Conservation (phyloP, 2,888 invertebrate species). For the Apodemia hepburni region DNA sequence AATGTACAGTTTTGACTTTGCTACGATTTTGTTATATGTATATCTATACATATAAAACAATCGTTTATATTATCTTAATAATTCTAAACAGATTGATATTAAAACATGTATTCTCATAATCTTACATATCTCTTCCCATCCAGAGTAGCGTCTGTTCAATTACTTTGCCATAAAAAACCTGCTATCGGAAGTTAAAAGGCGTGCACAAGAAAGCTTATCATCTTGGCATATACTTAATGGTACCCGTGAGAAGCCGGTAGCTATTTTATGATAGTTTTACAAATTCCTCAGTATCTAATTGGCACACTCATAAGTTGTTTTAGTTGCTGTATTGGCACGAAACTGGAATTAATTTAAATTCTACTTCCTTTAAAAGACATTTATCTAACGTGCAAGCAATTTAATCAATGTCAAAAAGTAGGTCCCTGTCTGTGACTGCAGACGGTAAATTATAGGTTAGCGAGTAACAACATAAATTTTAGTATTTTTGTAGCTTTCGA, state of each 20-base stretch:
- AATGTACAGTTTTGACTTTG: too few relatives aligned
- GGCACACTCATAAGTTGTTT: not conserved
- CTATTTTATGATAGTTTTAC: slow-evolving; percentile 8
- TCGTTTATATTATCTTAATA: too few relatives aligned
- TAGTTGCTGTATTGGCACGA: slow-evolving; percentile 3
- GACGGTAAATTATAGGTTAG: not conserved
- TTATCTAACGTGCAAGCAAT: not conserved
- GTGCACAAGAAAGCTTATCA: not conserved
- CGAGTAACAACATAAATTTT: not conserved
- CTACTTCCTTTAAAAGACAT: slow-evolving; percentile 3
- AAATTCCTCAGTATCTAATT: not conserved
- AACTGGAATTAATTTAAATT: slow-evolving; percentile 1
- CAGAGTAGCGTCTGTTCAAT: too few relatives aligned
- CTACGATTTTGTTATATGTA: too few relatives aligned
- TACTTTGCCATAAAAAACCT: not conserved
- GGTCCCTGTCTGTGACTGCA: not conserved
- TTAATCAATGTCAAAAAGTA: slow-evolving; percentile 1
- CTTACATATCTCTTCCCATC: too few relatives aligned
- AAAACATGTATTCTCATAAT: too few relatives aligned
- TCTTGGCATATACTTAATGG: not conserved
- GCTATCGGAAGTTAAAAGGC: not conserved
- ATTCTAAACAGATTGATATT: too few relatives aligned
- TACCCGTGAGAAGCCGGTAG: slow-evolving; percentile 3
- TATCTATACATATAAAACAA: too few relatives aligned
- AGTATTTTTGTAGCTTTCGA: not conserved